A percentile compares a stretch with the other conserved stretches of the same genome.
phyloP scores from a whole-genome alignment of 1,140 invertebrate species.

The Drosophila seguyi region DNA sequence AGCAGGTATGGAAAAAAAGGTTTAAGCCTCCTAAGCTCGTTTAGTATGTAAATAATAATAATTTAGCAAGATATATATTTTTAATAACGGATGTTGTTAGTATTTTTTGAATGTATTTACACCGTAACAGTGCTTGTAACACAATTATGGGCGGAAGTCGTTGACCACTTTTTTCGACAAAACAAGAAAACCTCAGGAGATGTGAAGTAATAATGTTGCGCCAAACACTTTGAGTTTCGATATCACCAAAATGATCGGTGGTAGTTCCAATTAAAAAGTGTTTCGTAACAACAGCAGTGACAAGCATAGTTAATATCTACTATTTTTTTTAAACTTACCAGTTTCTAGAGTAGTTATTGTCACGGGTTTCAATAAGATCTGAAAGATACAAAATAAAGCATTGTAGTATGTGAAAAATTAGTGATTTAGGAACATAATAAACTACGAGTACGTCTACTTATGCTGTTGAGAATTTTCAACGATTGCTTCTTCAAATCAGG shows the following conservation, averaged over 20 bases:
- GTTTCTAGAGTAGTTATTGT: slow-evolving; percentile 60
- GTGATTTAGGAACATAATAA: neutral
- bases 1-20: neutral
- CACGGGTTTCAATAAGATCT: slow-evolving; percentile 45
- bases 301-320: neutral
- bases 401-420: neutral
- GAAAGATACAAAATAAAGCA: slow-evolving; percentile 18
- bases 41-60: neutral
- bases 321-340: slow-evolving; percentile 35
- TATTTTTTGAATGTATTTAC: slow-evolving; percentile 11
- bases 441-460: neutral
- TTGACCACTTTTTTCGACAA: slow-evolving; percentile 53
- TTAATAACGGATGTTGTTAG: slow-evolving; percentile 14
- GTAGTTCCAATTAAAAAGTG: neutral
- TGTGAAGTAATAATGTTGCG: slow-evolving; percentile 35
- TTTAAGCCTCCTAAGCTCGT: neutral
- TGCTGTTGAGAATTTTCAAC: neutral
- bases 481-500: slow-evolving; percentile 1
- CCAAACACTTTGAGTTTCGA: slow-evolving; percentile 5
- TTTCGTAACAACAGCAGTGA: slow-evolving; percentile 25
- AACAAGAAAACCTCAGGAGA: slow-evolving; percentile 13
- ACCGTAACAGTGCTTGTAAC: slow-evolving; percentile 23
- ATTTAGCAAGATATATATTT: neutral
- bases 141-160: slow-evolving; percentile 59
- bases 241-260: neutral